These are phyloP conservation scores for Macrosoma leucophasiata DNA, from an alignment of 2,888 invertebrate species.

Conservation along the genomic window DNA sequence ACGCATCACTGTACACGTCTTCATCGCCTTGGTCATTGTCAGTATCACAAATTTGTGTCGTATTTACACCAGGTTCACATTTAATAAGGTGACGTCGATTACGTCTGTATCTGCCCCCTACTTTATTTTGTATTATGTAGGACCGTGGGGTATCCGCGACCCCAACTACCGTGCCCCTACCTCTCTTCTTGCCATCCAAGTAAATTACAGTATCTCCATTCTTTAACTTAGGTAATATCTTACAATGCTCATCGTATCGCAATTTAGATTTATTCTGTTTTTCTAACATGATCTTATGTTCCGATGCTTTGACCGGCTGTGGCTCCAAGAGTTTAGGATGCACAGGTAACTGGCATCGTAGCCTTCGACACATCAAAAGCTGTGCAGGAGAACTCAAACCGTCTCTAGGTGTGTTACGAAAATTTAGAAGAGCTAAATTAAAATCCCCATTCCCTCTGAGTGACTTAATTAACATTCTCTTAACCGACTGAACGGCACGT, in stretches of 20 bases:
- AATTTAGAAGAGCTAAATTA: conserved; percentile 18
- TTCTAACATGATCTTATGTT: background rate
- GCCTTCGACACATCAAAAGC: conserved; percentile 21
- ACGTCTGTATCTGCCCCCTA: too few species aligned
- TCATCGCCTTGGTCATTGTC: too few species aligned
- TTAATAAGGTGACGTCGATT: too few species aligned
- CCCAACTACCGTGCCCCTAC: too few species aligned
- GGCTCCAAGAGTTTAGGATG: conserved; percentile 4
- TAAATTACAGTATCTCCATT: too few species aligned
- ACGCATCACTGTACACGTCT: too few species aligned
- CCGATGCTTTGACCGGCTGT: background rate
- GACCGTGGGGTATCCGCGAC: too few species aligned
- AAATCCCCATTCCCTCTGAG: conserved; percentile 14
- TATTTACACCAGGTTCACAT: too few species aligned
- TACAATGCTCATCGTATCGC: background rate
- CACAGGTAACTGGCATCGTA: conserved; percentile 13
- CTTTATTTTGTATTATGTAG: too few species aligned
- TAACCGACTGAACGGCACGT: conserved; percentile 23
- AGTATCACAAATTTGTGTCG: too few species aligned
- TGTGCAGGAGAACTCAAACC: conserved; percentile 19
- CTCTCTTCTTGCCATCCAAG: too few species aligned
- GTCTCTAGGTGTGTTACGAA: conserved; percentile 18
- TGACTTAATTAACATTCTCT: conserved; percentile 21
- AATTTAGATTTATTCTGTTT: background rate
- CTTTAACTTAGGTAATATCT: background rate